A percentile compares a stretch with the other conserved stretches of the same genome.
These are phyloP conservation scores for Hirtodrosophila alboralis DNA, from an alignment of 2,888 invertebrate species.

Conservation along the genomic window DNA sequence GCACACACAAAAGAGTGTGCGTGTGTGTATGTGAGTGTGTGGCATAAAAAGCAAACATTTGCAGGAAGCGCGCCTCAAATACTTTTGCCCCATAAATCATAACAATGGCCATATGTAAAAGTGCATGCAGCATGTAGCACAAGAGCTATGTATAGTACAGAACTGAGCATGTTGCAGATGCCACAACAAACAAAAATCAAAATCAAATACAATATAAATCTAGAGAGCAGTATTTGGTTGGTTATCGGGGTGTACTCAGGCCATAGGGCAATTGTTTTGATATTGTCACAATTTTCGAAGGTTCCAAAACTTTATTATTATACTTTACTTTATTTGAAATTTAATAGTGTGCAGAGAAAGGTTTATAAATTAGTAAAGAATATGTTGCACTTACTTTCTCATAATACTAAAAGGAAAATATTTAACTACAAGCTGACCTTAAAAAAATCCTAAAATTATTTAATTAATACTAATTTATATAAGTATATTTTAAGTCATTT, in stretches of 20 bases:
- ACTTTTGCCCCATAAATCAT: slow-evolving; percentile 74
- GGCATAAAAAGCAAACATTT: slow-evolving; percentile 48
- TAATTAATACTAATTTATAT: no score
- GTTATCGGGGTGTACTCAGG: no score
- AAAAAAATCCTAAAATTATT: no score
- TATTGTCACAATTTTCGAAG: slow-evolving; percentile 1
- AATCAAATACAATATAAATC: slow-evolving; percentile 73
- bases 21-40: slow-evolving; percentile 2
- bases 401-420: no score
- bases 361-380: no score
- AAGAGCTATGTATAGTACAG: slow-evolving; percentile 23
- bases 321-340: no score
- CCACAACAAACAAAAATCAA: slow-evolving; percentile 57
- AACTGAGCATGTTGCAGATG: slow-evolving; percentile 47
- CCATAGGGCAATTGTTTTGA: neutral
- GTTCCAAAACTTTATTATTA: slow-evolving; percentile 15
- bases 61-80: slow-evolving; percentile 74
- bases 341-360: no score
- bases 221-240: slow-evolving; percentile 14
- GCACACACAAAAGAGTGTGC: slow-evolving; percentile 29
- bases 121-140: slow-evolving; percentile 31
- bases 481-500: no score
- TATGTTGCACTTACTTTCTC: no score
- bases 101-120: slow-evolving; percentile 77
- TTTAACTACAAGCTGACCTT: no score